Evolutionary conservation across 2,113 vertebrate species (phyloP).

Genomic region (Barnardius zonarius): DNA sequence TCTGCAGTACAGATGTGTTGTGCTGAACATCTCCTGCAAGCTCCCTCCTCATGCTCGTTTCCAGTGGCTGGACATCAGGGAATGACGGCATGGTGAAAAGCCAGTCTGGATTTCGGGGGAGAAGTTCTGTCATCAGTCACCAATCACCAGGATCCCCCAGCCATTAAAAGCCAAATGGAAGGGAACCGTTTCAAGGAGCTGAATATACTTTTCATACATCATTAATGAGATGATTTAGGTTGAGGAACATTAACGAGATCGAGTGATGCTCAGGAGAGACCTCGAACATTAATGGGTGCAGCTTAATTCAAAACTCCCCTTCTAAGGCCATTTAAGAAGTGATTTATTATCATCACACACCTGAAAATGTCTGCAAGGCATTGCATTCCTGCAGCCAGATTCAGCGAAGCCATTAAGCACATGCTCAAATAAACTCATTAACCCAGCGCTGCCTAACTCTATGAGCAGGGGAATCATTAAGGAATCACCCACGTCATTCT

Average conservation of each 20-base stretch:
- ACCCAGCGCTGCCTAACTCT: background rate
- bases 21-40: background rate
- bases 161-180: background rate
- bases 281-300: background rate
- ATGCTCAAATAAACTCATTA: background rate
- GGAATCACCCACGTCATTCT: background rate
- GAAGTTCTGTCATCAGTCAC: conserved; percentile 29
- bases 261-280: conserved; percentile 37
- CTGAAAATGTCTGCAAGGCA: background rate
- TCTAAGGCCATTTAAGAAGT: background rate
- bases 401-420: background rate
- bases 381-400: background rate
- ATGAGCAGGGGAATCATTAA: background rate
- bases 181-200: background rate
- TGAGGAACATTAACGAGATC: background rate
- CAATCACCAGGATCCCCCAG: background rate
- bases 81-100: conserved; percentile 27
- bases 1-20: conserved; percentile 2
- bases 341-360: conserved; percentile 44
- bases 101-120: conserved; percentile 10
- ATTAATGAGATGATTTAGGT: background rate
- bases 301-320: background rate
- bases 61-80: background rate
- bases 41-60: background rate
- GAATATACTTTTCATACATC: conserved; percentile 4